These are phyloP conservation scores for Graptemys geographica DNA, from an alignment of 2,797 vertebrate genomes.

Conservation along the genomic window DNA sequence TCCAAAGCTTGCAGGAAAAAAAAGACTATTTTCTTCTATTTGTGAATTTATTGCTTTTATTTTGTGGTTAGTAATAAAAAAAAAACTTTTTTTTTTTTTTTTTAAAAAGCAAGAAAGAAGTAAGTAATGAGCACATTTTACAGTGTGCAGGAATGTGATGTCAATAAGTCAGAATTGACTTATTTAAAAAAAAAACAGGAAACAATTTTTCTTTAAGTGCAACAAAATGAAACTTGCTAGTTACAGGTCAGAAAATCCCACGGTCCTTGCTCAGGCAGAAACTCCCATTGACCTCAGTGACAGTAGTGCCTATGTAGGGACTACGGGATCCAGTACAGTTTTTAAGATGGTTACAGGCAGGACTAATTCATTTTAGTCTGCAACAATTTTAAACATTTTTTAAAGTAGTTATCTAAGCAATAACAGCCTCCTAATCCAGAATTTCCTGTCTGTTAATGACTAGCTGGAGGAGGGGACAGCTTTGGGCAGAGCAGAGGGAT, in stretches of 20 bases:
- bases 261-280: background rate
- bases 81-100: background rate
- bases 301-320: background rate
- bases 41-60: background rate
- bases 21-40: background rate
- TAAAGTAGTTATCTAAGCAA: conserved; percentile 36
- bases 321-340: background rate
- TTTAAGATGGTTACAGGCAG: background rate
- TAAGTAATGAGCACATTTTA: conserved; percentile 42
- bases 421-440: conserved; percentile 46
- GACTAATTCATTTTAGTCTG: conserved; percentile 26
- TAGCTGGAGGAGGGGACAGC: conserved; percentile 35
- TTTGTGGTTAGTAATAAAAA: background rate
- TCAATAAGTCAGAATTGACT: background rate
- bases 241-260: background rate
- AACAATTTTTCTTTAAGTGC: conserved; percentile 6
- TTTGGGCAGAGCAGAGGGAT: background rate
- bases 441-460: conserved; percentile 59
- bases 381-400: background rate
- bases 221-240: conserved; percentile 5
- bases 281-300: background rate
- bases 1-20: conserved; percentile 26
- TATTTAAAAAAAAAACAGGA: background rate
- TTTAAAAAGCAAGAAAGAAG: background rate
- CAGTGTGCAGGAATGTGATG: conserved; percentile 31